phyloP scores from a whole-genome alignment of 2,888 invertebrate species.

The Limnephilus marmoratus region DNA sequence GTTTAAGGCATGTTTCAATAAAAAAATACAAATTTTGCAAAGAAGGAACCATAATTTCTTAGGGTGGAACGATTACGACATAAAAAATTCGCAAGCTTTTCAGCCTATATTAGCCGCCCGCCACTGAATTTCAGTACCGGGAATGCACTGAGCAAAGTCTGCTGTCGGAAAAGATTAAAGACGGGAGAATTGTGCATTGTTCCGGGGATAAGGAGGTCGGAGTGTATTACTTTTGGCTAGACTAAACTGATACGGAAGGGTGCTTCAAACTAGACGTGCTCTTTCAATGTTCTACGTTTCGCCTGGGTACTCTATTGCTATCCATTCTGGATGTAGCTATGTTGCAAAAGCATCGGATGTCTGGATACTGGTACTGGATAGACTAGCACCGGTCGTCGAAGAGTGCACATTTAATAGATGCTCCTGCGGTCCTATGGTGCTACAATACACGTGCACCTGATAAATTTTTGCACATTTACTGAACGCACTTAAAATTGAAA shows the following conservation, averaged over 20 bases:
- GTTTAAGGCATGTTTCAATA: too few species aligned
- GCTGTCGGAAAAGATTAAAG: conserved; percentile 58
- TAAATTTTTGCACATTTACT: too few species aligned
- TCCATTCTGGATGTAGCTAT: not conserved
- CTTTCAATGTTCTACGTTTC: conserved; percentile 32
- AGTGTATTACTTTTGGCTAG: conserved; percentile 41
- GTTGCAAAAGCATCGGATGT: not conserved
- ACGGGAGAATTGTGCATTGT: conserved; percentile 52
- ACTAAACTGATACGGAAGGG: conserved; percentile 38
- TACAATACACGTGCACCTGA: too few species aligned
- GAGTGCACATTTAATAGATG: too few species aligned
- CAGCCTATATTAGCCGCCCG: too few species aligned
- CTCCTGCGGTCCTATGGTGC: too few species aligned
- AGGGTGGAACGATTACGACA: too few species aligned
- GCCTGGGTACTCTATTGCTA: not conserved
- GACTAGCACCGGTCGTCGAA: not conserved
- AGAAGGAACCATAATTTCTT: too few species aligned
- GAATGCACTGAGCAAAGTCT: conserved; percentile 37
- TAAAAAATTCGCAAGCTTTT: too few species aligned
- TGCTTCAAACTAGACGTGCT: conserved; percentile 38
- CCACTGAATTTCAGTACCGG: not conserved
- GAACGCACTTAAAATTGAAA: too few species aligned
- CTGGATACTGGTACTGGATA: not conserved
- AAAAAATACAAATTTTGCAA: too few species aligned
- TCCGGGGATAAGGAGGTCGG: conserved; percentile 7